Evolutionary conservation across 2,113 vertebrate genomes (phyloP).

Genomic region (Menura novaehollandiae): DNA sequence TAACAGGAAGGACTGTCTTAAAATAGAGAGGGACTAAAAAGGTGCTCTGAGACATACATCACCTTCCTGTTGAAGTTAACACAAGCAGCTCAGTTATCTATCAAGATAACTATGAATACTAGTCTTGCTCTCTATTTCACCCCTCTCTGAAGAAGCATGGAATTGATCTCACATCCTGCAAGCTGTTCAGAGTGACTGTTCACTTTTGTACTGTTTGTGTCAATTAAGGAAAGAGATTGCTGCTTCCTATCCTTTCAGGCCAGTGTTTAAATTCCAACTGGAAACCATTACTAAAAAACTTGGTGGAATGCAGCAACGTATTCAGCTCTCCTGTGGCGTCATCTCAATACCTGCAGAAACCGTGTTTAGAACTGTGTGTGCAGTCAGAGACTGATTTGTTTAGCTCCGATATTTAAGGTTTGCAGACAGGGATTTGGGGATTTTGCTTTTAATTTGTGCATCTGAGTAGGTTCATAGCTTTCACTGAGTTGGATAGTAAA

Average conservation of each 20-base stretch:
- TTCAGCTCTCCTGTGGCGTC: background rate
- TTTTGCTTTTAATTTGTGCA: background rate
- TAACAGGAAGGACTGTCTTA: background rate
- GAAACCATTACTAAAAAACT: background rate
- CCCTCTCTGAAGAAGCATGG: background rate
- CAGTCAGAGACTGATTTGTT: background rate
- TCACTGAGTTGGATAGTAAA: background rate
- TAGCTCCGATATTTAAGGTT: background rate
- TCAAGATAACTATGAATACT: background rate
- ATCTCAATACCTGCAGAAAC: background rate
- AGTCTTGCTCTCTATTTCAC: background rate
- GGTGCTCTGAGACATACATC: background rate
- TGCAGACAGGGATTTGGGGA: background rate
- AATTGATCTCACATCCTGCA: background rate
- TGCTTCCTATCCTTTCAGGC: background rate
- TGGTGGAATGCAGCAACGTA: background rate
- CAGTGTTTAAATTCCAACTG: background rate
- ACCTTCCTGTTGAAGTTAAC: background rate
- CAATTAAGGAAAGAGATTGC: background rate
- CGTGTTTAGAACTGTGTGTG: background rate
- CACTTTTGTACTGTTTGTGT: background rate
- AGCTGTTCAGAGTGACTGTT: background rate
- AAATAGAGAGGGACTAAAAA: background rate
- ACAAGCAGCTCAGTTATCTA: background rate
- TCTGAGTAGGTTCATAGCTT: background rate